Conservation (phyloP, 1,140 invertebrate species). For the Magallana gigas region DNA sequence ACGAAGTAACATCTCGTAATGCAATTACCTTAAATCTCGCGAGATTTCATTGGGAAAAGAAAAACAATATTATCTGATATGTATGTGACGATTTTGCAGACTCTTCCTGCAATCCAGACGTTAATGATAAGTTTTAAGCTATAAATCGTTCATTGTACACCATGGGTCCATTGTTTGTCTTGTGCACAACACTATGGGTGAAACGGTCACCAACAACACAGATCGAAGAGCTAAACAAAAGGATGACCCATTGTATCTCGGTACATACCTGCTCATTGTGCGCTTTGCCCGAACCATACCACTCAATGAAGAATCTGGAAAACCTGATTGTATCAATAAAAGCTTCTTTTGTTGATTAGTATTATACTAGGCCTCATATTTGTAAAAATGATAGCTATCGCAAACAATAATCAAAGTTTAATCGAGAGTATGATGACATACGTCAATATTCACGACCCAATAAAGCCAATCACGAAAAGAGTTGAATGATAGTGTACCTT, state of each 20-base stretch:
- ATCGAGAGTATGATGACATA: too few species aligned
- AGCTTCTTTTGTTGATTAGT: too few species aligned
- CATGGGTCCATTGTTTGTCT: neutral
- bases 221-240: constrained; percentile 11
- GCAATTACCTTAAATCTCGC: neutral
- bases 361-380: too few species aligned
- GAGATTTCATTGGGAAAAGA: neutral
- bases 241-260: neutral
- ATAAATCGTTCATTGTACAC: constrained; percentile 3
- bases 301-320: neutral
- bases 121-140: neutral
- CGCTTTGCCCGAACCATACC: neutral
- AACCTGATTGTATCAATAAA: too few species aligned
- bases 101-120: neutral
- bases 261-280: neutral
- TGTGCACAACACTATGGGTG: neutral
- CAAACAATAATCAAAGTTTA: too few species aligned
- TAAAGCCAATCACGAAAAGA: too few species aligned
- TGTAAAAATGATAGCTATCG: too few species aligned
- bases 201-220: neutral
- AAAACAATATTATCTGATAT: constrained; percentile 26
- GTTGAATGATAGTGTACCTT: too few species aligned
- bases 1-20: constrained; percentile 18
- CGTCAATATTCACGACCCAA: too few species aligned
- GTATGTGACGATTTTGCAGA: neutral